A percentile compares a stretch with the other conserved stretches of the same genome.
Evolutionary conservation across 2,797 vertebrate species (phyloP).

Genomic region (Pteronotus mesoamericanus): DNA sequence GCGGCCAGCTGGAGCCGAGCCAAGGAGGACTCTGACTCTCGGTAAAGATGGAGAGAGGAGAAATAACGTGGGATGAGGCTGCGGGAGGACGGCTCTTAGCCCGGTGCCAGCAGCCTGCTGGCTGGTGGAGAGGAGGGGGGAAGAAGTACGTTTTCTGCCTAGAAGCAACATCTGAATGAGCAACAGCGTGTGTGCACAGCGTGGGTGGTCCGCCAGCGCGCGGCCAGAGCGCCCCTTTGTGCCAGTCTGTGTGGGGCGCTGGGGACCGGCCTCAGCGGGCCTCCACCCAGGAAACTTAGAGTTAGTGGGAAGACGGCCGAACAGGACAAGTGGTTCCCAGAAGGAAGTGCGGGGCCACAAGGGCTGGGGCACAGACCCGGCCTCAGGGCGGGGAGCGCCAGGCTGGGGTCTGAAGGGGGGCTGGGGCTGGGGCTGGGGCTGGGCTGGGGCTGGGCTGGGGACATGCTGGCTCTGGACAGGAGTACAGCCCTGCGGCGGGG

Average conservation of each 20-base stretch:
- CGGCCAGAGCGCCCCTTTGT: background rate
- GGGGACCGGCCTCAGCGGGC: background rate
- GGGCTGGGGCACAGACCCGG: background rate
- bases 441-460: background rate
- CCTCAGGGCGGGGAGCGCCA: background rate
- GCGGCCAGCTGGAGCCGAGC: background rate
- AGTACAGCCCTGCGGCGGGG: background rate
- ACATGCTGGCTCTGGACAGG: background rate
- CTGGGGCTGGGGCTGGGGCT: background rate
- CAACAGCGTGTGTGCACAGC: rapidly evolving
- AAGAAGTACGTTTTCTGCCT: background rate
- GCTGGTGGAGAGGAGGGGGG: background rate
- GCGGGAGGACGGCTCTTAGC: background rate
- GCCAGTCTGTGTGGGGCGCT: background rate
- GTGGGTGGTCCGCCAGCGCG: rapidly evolving
- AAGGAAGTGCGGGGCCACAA: background rate
- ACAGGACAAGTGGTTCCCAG: background rate
- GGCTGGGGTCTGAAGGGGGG: background rate
- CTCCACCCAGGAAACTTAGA: background rate
- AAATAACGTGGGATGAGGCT: background rate
- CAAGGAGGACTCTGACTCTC: background rate
- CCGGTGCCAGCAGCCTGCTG: background rate
- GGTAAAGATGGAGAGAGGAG: background rate
- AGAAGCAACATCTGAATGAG: background rate
- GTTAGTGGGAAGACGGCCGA: background rate